These are phyloP conservation scores for Dimorphilus gyrociliatus DNA, from an alignment of 2,888 invertebrate species.

Conservation along the genomic window DNA sequence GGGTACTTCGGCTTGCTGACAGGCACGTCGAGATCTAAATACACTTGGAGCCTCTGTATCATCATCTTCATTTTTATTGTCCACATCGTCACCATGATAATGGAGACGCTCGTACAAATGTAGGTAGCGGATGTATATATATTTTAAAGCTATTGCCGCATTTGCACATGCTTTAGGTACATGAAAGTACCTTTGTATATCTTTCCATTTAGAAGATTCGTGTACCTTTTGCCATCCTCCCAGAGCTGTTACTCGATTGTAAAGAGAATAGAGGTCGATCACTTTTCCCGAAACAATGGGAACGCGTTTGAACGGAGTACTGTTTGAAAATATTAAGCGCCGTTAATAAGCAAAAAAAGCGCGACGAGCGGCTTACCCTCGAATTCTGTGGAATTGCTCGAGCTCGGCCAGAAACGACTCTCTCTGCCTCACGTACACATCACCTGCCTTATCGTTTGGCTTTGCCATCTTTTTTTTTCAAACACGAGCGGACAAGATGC, in stretches of 20 bases:
- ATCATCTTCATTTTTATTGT: constrained; percentile 44
- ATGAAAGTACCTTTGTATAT: constrained; percentile 44
- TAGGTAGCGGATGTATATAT: constrained; percentile 59
- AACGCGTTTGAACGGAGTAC: constrained; percentile 51
- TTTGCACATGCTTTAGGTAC: constrained; percentile 71
- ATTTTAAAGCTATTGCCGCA: constrained; percentile 65
- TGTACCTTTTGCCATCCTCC: constrained; percentile 87
- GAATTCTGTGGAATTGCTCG: constrained; percentile 71
- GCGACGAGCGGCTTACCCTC: constrained; percentile 53
- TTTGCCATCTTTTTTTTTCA: constrained; percentile 48
- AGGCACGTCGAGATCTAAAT: too few relatives aligned
- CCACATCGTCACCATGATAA: constrained; percentile 74
- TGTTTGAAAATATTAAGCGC: too few relatives aligned
- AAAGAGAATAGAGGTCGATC: constrained; percentile 77
- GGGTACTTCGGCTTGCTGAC: too few relatives aligned
- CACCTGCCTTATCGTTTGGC: constrained; percentile 52
- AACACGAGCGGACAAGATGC: too few relatives aligned
- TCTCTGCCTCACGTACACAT: constrained; percentile 58
- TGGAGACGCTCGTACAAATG: constrained; percentile 77
- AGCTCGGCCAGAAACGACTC: constrained; percentile 66
- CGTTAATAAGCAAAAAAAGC: constrained; percentile 3
- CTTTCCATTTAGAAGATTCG: constrained; percentile 52
- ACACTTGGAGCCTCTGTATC: constrained; percentile 49
- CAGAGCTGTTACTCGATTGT: constrained; percentile 70
- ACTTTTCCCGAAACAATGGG: constrained; percentile 72